phyloP scores from a whole-genome alignment of 2,888 invertebrate species.

The Eupithecia tripunctaria region DNA sequence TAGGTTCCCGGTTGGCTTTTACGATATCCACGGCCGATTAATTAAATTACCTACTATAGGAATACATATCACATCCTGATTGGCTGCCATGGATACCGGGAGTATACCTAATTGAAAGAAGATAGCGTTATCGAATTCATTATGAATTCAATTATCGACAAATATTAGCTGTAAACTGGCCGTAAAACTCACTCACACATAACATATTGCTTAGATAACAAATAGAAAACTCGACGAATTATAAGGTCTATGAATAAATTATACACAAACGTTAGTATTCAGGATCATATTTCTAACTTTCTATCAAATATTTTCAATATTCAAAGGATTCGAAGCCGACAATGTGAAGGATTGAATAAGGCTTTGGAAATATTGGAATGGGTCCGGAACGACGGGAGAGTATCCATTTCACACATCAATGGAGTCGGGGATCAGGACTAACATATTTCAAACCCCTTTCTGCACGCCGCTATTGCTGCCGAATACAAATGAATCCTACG shows the following conservation, averaged over 20 bases:
- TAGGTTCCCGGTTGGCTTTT: too few species aligned
- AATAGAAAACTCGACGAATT: neutral
- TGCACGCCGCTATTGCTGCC: neutral
- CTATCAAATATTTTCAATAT: neutral
- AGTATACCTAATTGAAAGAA: neutral
- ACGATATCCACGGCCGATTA: neutral
- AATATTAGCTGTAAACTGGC: neutral
- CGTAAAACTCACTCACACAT: neutral
- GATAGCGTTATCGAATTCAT: neutral
- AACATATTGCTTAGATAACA: neutral
- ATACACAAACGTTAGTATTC: neutral
- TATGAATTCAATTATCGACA: neutral
- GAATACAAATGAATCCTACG: neutral
- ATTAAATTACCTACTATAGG: neutral
- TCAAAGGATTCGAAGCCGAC: neutral
- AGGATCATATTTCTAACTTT: neutral
- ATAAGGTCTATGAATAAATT: neutral
- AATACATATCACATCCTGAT: neutral
- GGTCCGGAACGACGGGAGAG: neutral
- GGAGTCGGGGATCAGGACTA: neutral
- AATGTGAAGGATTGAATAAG: neutral
- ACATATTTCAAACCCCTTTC: neutral
- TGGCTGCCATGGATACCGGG: neutral
- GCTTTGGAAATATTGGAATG: neutral
- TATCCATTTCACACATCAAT: conserved; percentile 1